Base-by-base conservation (phyloP, 2,797 vertebrate genomes). In the Enteromius treurensis region DNA sequence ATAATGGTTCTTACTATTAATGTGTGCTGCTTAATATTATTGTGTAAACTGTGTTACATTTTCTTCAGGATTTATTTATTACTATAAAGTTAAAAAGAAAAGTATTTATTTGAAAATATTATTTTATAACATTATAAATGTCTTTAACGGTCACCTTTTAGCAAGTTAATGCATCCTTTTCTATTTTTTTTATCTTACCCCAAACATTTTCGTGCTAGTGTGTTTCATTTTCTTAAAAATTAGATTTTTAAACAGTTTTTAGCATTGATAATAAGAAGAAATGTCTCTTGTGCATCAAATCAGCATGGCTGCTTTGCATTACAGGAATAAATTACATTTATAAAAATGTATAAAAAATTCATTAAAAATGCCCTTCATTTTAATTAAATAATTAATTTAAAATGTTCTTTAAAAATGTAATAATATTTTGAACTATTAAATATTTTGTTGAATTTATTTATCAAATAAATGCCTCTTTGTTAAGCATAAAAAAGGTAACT, bases 361-460 rank as follows among this genome's bases (percentile, higher is more conserved):
- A 49, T 49, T 17, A 49, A 14, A 47, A 49, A 51, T 51, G 49
- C 2, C 17, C 19, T 51, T 51, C 17, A 51, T 51, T 51, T 51
- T 7, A 51, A 51, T 51, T 11, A 11, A 45, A 45, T 3, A 51
- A 51, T 51, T 51, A 51, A 19, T 51, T 19, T 2, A 17, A 6
- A 17, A 51, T 2, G 2, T 13, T 58, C 10, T 13, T 58, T 5
- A 58, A 13, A 23, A 0, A 0, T 26, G 0, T n/a, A 1, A 5
- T 62, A 62, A 29, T 17, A 32, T 62, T 62, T 62, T 1, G 7
- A 26, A 7, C 2, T 29, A 29, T 62, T 15, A 32, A 17, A 15
- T 6, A 29, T 29, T 14, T 62, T 15, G 26, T 14, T 15, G 4
- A 5, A 29, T 29, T 6, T 62, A 42, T 21, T 62, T 62, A 62